Percentiles rank a stretch among this genome's conserved stretches.
These are phyloP conservation scores for Notodonta dromedarius DNA, from an alignment of 2,888 invertebrate species.

Conservation along the genomic window DNA sequence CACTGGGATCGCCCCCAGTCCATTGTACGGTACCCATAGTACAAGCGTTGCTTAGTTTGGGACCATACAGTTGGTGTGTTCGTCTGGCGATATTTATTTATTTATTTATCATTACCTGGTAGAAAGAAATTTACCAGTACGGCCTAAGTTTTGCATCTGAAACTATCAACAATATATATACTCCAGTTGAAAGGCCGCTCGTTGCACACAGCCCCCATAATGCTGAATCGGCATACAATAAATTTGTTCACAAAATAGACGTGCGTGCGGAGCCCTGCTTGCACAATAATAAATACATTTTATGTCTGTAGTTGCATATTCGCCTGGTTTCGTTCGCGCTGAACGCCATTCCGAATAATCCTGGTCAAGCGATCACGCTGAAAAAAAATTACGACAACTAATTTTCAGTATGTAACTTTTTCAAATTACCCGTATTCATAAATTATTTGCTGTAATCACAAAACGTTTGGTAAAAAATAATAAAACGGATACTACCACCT, in stretches of 20 bases:
- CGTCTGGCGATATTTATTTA: too few relatives aligned
- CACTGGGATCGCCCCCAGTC: too few relatives aligned
- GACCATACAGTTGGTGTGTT: too few relatives aligned
- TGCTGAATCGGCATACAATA: constrained; percentile 74
- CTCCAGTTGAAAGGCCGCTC: constrained; percentile 32
- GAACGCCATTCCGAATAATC: background rate
- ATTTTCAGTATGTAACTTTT: too few relatives aligned
- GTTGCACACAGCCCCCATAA: constrained; percentile 59
- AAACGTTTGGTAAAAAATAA: too few relatives aligned
- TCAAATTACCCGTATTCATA: too few relatives aligned
- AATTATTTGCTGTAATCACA: too few relatives aligned
- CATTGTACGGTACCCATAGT: too few relatives aligned
- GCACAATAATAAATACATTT: constrained; percentile 75
- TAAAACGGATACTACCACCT: too few relatives aligned
- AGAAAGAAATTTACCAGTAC: background rate
- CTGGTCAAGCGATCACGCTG: too few relatives aligned
- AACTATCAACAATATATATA: constrained; percentile 18
- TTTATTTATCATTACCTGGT: background rate
- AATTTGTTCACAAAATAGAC: constrained; percentile 74
- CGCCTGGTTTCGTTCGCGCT: constrained; percentile 9
- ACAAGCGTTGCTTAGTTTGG: too few relatives aligned
- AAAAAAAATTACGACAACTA: too few relatives aligned
- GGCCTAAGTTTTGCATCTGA: constrained; percentile 7
- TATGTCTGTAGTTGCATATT: constrained; percentile 52
- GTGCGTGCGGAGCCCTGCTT: constrained; percentile 65